Evolutionary conservation across 2,888 invertebrate species (phyloP), one percentile per base, ranked within the genome.

Genomic region (Nasonia oneida): DNA sequence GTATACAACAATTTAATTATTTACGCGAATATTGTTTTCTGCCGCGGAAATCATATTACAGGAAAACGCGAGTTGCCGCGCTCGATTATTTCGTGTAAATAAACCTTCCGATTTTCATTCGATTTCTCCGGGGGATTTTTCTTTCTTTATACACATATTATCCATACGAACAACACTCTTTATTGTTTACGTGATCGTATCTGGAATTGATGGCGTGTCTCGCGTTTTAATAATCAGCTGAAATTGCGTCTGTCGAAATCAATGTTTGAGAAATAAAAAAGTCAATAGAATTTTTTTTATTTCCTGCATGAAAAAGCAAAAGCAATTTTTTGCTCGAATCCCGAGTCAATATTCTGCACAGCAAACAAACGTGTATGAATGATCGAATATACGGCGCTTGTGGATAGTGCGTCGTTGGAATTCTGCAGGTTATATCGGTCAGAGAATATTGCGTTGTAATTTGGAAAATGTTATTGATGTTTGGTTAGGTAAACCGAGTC

Each of bases 311-410:
- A 10, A 61, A 61, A 61, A 61, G 23, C 14, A 61, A 61, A 23
- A 5, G 29, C 23, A 61, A 61, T 61, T 61, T 61, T 61, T 61
- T 10, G 10, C 18, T 23, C 4, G 23, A 61, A 61, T 61, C 61
- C 61, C 23, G 61, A 61, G 61, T 61, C 61, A 61, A 61, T 53
- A 53, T 53, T 53, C 53, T 8, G 8, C 50, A 10, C 12, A 15
- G 18, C 33, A 57, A 76, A n/a, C 53, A 76, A 57, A 76, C 18
- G 33, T 57, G 6, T 76, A 10, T 18, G n/a, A 57, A 75, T 29
- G 57, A 57, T 76, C 23, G 8, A 23, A 61, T 61, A 61, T 61
- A 18, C 53, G 4, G 4, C 4, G 23, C 23, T 8, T 61, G 8
- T 57, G 61, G n/a, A 5, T 23, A 10, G 18, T 61, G n/a, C 10